Evolutionary conservation across 2,888 invertebrate species (phyloP), one percentile per base, ranked within the genome.

Genomic region (Gerris lacustris): DNA sequence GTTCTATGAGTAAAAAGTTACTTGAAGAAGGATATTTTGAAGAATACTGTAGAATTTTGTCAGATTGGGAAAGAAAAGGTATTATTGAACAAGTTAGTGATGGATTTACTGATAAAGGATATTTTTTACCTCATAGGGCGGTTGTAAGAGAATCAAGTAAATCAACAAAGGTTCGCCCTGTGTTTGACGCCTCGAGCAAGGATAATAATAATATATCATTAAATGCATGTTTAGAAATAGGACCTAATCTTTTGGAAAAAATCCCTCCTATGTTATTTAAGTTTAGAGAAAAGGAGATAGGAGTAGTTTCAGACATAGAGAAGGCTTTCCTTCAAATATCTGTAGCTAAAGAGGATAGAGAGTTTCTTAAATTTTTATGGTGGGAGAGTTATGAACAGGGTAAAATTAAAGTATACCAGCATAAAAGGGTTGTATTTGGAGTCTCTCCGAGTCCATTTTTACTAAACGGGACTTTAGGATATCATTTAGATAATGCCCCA

Each of bases 291-390:
- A 66, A 67, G 45, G n/a, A 70, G 44, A 55, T 70, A 45, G 70
- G 70, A 11, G 64, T 71, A 6, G 5, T 17, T 45, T 71, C 45
- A 17, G 71, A 71, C 45, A 71, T 71, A 55, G 66, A 62, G 31
- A 71, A 66, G 45, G 70, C 71, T 11, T 71, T 71, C 44, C 55
- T 71, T 18, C 70, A 71, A 55, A 71, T 71, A 18, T 15, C 44
- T 66, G 44, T 72, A 11, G 11, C 1, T 55, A 9, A 0, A n/a
- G 18, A 45, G 43, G 77, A 79, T 63, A 67, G 78, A 66, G 73
- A 77, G 67, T 77, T 72, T 68, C 68, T 78, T 5, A 45, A 74
- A 68, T 78, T 78, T 72, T 67, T 78, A 5, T 77, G 77, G 78
- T 73, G 73, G 75, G 63, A 18, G 45, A 6, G 11, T 5, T n/a